Conservation (phyloP, 2,797 vertebrate genomes). For the Acrocephalus scirpaceus region DNA sequence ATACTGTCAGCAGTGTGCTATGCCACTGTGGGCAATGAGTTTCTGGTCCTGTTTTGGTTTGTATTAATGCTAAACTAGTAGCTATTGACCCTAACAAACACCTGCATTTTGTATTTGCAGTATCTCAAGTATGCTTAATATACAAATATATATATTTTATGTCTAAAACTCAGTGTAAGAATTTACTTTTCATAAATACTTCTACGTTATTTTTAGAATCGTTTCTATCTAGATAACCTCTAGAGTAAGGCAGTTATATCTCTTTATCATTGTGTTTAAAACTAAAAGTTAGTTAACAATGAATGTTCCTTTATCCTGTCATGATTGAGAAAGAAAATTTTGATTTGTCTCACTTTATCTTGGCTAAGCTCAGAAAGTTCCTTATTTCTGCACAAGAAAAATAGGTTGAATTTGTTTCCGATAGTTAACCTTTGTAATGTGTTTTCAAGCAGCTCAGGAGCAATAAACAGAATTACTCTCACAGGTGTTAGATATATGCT, state of each 20-base stretch:
- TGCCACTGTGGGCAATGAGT: neutral
- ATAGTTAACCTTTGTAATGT: neutral
- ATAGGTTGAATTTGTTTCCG: neutral
- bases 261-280: neutral
- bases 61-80: neutral
- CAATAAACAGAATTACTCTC: neutral
- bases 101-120: neutral
- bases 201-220: neutral
- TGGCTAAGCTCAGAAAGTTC: neutral
- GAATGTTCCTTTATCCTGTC: neutral
- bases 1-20: neutral
- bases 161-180: neutral
- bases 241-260: neutral
- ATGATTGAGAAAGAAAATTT: neutral
- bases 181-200: neutral
- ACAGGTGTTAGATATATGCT: neutral
- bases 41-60: neutral
- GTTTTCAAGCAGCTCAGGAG: neutral
- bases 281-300: neutral
- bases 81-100: neutral
- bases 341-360: neutral
- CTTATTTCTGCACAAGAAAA: neutral
- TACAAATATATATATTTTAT: neutral
- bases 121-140: neutral
- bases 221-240: neutral